phyloP scores from a whole-genome alignment of 2,888 invertebrate genomes.

The Falcaria lacertinaria region DNA sequence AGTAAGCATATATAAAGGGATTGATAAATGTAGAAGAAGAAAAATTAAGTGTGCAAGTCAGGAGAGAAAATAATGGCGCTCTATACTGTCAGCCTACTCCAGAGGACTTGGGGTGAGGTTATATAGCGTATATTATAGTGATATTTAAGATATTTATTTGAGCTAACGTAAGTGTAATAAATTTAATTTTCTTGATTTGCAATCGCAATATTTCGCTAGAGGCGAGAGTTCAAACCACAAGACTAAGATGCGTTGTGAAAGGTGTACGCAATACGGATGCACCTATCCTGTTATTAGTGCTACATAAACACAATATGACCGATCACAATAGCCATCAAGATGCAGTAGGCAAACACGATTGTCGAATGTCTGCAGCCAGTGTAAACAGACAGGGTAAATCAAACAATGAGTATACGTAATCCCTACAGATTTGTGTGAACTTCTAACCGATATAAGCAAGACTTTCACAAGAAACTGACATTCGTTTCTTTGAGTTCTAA shows the following conservation, averaged over 20 bases:
- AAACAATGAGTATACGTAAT: conserved; percentile 8
- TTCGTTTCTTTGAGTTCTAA: conserved; percentile 13
- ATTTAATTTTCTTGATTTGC: too few relatives aligned
- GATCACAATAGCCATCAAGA: conserved; percentile 53
- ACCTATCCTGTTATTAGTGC: conserved; percentile 19
- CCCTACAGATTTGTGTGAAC: neutral
- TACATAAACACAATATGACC: conserved; percentile 45
- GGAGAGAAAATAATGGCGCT: too few relatives aligned
- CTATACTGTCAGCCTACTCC: too few relatives aligned
- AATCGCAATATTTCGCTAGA: too few relatives aligned
- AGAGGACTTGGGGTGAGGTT: too few relatives aligned
- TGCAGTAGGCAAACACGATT: conserved; percentile 63
- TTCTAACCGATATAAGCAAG: conserved; percentile 29
- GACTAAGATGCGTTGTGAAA: conserved; percentile 3
- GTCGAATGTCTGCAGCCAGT: conserved; percentile 35
- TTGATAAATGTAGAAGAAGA: too few relatives aligned
- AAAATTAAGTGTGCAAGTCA: too few relatives aligned
- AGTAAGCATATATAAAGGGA: too few relatives aligned
- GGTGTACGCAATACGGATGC: conserved; percentile 2
- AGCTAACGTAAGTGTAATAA: too few relatives aligned
- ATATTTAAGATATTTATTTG: too few relatives aligned
- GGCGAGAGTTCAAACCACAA: too few relatives aligned
- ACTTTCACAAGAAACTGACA: conserved; percentile 19
- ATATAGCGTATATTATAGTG: too few relatives aligned
- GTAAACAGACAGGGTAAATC: conserved; percentile 30